Evolutionary conservation across 2,113 vertebrate species (phyloP).

Genomic region (Syrrhaptes paradoxus): DNA sequence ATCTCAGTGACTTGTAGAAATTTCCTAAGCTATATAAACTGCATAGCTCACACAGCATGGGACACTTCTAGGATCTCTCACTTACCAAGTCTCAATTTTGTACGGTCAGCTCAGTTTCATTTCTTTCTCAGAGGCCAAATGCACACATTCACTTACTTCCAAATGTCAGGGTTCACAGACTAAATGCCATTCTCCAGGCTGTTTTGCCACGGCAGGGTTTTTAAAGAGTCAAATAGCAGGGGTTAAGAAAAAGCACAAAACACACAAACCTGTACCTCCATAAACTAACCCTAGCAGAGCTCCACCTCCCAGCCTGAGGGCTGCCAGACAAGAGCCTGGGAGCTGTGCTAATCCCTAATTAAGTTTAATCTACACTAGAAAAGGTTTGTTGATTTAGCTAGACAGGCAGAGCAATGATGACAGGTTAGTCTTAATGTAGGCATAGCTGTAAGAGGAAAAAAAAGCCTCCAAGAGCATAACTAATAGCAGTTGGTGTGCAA

Average conservation of each 20-base stretch:
- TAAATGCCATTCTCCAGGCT: neutral
- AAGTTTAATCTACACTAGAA: neutral
- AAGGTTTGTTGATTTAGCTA: neutral
- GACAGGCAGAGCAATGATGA: neutral
- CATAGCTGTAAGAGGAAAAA: neutral
- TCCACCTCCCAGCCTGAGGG: neutral
- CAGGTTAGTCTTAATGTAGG: neutral
- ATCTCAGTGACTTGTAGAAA: neutral
- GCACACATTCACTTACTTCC: neutral
- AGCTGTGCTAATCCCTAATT: conserved; percentile 3
- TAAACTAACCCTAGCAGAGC: neutral
- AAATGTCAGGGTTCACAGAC: neutral
- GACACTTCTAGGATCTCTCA: neutral
- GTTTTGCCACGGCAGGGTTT: neutral
- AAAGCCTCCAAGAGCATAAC: neutral
- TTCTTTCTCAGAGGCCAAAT: neutral
- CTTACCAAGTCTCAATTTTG: neutral
- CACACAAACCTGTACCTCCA: neutral
- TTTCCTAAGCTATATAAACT: neutral
- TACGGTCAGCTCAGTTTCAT: neutral
- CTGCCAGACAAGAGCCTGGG: neutral
- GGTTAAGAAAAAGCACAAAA: neutral
- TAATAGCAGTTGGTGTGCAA: neutral
- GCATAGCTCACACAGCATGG: neutral
- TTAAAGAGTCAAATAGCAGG: neutral